A percentile compares a stretch with the other conserved stretches of the same genome.
Conservation (phyloP, 2,888 invertebrate genomes). For the Polia nebulosa region DNA sequence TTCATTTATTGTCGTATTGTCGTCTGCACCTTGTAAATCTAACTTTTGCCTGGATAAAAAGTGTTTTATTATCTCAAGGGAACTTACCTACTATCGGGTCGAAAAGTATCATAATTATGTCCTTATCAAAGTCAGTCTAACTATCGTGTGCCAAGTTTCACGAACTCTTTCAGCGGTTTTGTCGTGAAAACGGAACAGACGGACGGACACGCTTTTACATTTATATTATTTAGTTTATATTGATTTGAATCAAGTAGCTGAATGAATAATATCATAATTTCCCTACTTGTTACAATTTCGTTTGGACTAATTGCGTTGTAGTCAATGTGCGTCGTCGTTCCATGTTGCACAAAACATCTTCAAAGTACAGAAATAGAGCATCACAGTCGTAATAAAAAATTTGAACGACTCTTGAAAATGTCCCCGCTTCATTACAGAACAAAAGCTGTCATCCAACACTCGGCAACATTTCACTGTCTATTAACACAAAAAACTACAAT, state of each 20-base stretch:
- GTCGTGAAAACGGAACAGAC: too few relatives aligned
- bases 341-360: constrained; percentile 64
- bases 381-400: constrained; percentile 83
- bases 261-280: neutral
- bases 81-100: too few relatives aligned
- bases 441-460: constrained; percentile 90
- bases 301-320: constrained; percentile 24
- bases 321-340: constrained; percentile 34
- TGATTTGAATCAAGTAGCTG: neutral
- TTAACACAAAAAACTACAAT: constrained; percentile 86
- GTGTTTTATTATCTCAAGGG: too few relatives aligned
- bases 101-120: too few relatives aligned
- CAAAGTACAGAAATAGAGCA: constrained; percentile 83
- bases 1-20: too few relatives aligned
- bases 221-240: too few relatives aligned
- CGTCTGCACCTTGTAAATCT: too few relatives aligned
- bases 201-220: too few relatives aligned
- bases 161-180: too few relatives aligned
- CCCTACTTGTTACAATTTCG: constrained; percentile 13
- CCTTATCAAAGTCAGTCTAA: too few relatives aligned
- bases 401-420: constrained; percentile 84
- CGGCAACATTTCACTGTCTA: constrained; percentile 91
- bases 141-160: too few relatives aligned
- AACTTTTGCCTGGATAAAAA: too few relatives aligned
- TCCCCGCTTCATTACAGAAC: constrained; percentile 89